Evolutionary conservation across 2,888 invertebrate species (phyloP), one percentile per base, ranked within the genome.

Genomic region (Cosmorhoe ocellata): DNA sequence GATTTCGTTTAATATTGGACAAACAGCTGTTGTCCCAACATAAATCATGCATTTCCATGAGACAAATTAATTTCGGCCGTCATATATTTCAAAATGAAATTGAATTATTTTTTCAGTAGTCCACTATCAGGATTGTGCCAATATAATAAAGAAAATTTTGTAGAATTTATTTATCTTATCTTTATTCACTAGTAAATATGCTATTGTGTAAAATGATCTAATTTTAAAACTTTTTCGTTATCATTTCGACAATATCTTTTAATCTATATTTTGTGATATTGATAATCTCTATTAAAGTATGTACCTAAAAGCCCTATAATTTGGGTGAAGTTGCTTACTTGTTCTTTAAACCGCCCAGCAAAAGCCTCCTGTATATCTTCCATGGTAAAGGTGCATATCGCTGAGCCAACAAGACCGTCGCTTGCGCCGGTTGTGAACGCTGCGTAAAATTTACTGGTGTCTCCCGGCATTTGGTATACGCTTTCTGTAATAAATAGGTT

Each of bases 271-370:
- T n/a, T n/a, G n/a, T n/a, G n/a, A n/a, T n/a, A n/a, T n/a, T n/a
- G n/a, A n/a, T n/a, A n/a, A 6, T 6, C 6, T 31, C 11, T 12
- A 12, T 1, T 6, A 31, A 12, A 31, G 31, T 31, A 11, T 2
- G 1, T n/a, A n/a, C n/a, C n/a, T n/a, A n/a, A n/a, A 12, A 1
- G 1, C 3, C 11, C 11, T 11, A 11, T 3, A 11, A 11, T 10
- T 2, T 6, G 8, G 10, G 10, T 30, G 8, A 13, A 32, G n/a
- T 2, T n/a, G 26, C 56, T 55, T 11, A 88, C 90, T 80, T 90
- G 94, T 66, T 94, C 94, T 71, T 94, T 93, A 76, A 95, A 94
- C 54, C 92, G 87, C 9, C 95, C 94, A 54, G 92, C 90, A 69
- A 94, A 94, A 12, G 91, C 91, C 47, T 91, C 91, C 67, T 94